Conservation (phyloP, 2,113 vertebrate species). For the Neomonachus schauinslandi region DNA sequence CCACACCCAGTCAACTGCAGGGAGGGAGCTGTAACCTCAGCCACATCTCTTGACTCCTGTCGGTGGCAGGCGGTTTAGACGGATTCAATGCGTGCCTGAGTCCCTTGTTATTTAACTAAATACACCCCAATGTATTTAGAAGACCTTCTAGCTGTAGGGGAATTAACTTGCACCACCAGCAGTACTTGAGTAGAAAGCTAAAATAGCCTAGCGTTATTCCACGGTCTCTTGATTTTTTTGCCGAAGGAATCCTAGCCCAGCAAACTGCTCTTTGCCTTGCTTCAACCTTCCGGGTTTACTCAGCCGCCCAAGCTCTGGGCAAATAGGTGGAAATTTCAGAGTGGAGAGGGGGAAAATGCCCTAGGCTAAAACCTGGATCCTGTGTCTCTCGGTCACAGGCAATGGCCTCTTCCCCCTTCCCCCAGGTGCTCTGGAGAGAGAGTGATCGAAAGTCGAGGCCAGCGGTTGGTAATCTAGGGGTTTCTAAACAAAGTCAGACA, state of each 20-base stretch:
- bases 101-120: not conserved
- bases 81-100: not conserved
- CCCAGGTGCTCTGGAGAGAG: too few relatives aligned
- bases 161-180: not conserved
- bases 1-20: not conserved
- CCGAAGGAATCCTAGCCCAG: not conserved
- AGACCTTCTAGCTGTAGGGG: not conserved
- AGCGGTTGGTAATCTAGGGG: not conserved
- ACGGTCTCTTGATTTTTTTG: not conserved
- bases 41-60: not conserved
- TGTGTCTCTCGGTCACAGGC: not conserved
- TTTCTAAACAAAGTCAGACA: not conserved
- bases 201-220: not conserved
- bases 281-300: not conserved
- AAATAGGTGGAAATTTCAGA: not conserved
- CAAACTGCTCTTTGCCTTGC: not conserved
- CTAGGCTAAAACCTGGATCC: not conserved
- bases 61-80: not conserved
- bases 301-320: not conserved
- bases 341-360: not conserved
- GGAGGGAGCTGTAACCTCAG: not conserved
- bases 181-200: not conserved
- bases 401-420: too few relatives aligned
- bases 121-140: not conserved
- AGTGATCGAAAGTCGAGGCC: rapidly evolving